Evolutionary conservation across 2,797 vertebrate species (phyloP).

Genomic region (Manis javanica): DNA sequence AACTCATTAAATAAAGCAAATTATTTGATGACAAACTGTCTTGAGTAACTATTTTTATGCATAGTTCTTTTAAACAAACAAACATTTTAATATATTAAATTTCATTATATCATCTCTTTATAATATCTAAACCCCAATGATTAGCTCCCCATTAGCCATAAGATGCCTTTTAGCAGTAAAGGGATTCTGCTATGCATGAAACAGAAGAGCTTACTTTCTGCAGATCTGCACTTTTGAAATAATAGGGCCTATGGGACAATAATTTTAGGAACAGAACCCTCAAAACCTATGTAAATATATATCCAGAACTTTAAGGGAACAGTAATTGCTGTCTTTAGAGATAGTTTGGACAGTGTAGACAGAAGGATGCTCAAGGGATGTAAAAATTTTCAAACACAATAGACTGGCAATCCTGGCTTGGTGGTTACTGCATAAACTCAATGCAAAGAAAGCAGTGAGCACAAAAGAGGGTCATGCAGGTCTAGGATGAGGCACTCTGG

Average conservation of each 20-base stretch:
- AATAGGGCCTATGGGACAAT: not conserved
- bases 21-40: not conserved
- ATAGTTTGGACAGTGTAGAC: not conserved
- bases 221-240: not conserved
- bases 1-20: not conserved
- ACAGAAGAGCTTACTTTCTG: not conserved
- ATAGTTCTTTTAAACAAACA: not conserved
- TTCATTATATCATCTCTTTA: not conserved
- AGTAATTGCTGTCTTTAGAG: not conserved
- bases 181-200: not conserved
- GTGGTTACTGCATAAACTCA: not conserved
- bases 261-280: not conserved
- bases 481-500: not conserved
- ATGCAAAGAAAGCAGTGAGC: not conserved
- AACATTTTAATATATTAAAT: not conserved
- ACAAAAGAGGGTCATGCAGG: not conserved
- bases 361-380: not conserved
- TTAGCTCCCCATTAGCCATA: not conserved
- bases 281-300: not conserved
- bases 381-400: not conserved
- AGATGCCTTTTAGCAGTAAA: not conserved
- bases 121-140: not conserved
- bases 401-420: not conserved
- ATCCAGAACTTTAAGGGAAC: not conserved
- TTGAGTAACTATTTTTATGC: not conserved